These are phyloP conservation scores for Meleagris gallopavo DNA, from an alignment of 2,113 vertebrate genomes.

Conservation along the genomic window DNA sequence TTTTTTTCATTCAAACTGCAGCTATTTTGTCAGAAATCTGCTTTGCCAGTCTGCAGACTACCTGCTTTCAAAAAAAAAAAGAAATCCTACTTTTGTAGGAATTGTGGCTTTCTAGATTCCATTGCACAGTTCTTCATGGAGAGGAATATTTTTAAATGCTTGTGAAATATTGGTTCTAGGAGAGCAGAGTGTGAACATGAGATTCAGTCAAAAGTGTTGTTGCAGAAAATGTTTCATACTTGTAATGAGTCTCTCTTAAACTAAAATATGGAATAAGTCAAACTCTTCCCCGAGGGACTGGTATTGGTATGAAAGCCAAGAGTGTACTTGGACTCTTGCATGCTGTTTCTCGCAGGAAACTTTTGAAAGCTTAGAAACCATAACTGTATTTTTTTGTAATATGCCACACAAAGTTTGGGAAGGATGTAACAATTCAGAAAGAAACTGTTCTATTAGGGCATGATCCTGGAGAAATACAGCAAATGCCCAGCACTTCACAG, in stretches of 20 bases:
- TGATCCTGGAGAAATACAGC: background rate
- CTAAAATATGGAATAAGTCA: conserved; percentile 35
- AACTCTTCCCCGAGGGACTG: conserved; percentile 10
- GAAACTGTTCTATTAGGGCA: background rate
- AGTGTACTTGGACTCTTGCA: background rate
- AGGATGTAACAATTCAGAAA: conserved; percentile 5
- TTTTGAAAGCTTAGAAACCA: conserved; percentile 44
- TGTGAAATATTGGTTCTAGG: conserved; percentile 19
- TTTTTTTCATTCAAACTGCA: background rate
- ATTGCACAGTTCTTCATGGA: background rate
- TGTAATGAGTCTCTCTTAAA: conserved; percentile 16
- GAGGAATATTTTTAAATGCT: background rate
- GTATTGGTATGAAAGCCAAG: background rate
- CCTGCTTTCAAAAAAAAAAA: background rate
- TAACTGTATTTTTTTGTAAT: background rate
- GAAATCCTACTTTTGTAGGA: background rate
- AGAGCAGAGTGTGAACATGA: conserved; percentile 29
- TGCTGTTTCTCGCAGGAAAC: conserved; percentile 13
- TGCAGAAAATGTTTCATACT: conserved; percentile 30
- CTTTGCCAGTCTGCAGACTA: background rate
- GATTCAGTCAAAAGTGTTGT: background rate
- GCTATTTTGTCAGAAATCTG: background rate
- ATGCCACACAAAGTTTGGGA: conserved; percentile 9
- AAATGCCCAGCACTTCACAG: background rate
- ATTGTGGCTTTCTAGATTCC: background rate